Base-by-base conservation (phyloP, 2,888 invertebrate species). In the Diadegma fenestrale region DNA sequence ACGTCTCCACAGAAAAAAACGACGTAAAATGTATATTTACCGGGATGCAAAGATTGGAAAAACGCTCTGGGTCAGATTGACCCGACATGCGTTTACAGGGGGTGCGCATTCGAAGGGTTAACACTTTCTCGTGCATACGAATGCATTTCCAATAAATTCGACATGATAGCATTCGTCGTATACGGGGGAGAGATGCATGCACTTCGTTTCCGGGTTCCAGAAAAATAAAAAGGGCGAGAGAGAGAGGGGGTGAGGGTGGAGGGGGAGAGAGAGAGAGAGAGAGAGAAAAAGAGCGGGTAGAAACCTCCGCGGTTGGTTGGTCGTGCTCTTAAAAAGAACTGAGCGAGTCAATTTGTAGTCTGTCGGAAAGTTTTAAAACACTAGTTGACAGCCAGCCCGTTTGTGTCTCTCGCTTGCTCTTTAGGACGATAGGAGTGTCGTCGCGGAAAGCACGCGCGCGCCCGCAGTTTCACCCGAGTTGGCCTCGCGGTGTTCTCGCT, bases 291-390 rank as follows among this genome's bases (percentile, higher is more conserved):
- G 81, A 85, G 82, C 78, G 85, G 82, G 81, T 84, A 89, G 88
- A 79, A 66, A 80, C 82, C 88, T 90, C 90, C 91, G 90, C 88
- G 91, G 92, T 91, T 91, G 91, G 92, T 91, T 91, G 92, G 87
- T 80, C 89, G 91, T 91, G 93, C 93, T 93, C 92, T 93, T 93
- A 93, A 93, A 94, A 93, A 94, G 93, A 93, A 92, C 93, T 93
- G 94, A 93, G 93, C 93, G 92, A 93, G 92, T 92, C 94, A 94
- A 94, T 94, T 94, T 94, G 94, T 94, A 94, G 93, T 92, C 94
- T 93, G 93, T 94, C 94, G 93, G 91, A 93, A 94, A 93, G 92
- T 93, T 94, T 93, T 94, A 93, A 94, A 94, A 94, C 94, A 93
- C 93, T 93, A 93, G 93, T 93, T 94, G 93, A 94, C 94, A 93